phyloP scores from a whole-genome alignment of 2,113 vertebrate genomes.

The Oncorhynchus clarkii region DNA sequence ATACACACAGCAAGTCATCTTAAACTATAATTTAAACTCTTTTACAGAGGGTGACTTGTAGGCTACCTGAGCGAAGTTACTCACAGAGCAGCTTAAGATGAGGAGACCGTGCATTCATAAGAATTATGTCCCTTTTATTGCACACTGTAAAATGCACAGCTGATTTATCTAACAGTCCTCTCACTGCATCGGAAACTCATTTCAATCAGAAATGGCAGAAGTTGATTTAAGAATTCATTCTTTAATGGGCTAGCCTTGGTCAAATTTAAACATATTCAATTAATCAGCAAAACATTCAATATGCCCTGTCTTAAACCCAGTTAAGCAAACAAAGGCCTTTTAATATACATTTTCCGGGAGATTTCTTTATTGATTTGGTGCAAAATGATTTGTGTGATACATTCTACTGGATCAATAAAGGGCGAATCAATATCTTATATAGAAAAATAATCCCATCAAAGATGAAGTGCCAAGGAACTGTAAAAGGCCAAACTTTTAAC shows the following conservation, averaged over 20 bases:
- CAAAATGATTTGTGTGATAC: slow-evolving; percentile 99
- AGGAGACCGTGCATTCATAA: slow-evolving; percentile 81
- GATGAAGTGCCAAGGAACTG: slow-evolving; percentile 80
- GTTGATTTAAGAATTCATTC: slow-evolving; percentile 97
- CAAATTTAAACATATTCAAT: slow-evolving; percentile 98
- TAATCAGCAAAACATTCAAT: slow-evolving; percentile 99
- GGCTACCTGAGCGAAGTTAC: slow-evolving; percentile 13
- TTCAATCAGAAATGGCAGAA: slow-evolving; percentile 97
- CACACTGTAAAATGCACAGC: slow-evolving; percentile 83
- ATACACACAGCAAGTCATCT: too few species aligned
- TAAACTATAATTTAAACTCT: not conserved
- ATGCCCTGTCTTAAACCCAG: slow-evolving; percentile 85
- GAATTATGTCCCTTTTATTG: slow-evolving; percentile 88
- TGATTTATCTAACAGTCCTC: slow-evolving; percentile 85
- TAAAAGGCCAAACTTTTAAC: too few species aligned
- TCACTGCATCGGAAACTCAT: slow-evolving; percentile 87
- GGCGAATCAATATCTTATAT: slow-evolving; percentile 85
- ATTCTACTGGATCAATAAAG: slow-evolving; percentile 92
- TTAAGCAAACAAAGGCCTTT: slow-evolving; percentile 88
- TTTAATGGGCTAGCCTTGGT: slow-evolving; percentile 96
- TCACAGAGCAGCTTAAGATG: slow-evolving; percentile 73
- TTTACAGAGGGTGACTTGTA: not conserved
- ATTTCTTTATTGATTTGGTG: slow-evolving; percentile 98
- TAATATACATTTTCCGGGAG: slow-evolving; percentile 99
- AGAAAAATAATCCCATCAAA: slow-evolving; percentile 80